Percentiles rank a stretch among this genome's conserved stretches.
Conservation (phyloP, 2,113 vertebrate genomes). For the Oryctolagus cuniculus region mOryCun1.1 NC_091453.1:6397001-6397500, state of each 20-base stretch:
- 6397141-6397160: conserved; percentile 59
- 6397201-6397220: conserved; percentile 62
- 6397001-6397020: conserved; percentile 73
- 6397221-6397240: conserved; percentile 52
- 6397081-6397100: conserved; percentile 48
- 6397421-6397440: conserved; percentile 1
- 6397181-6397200: conserved; percentile 65
- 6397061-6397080: conserved; percentile 75
- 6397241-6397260: conserved; percentile 65
- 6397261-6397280: conserved; percentile 10
- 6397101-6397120: conserved; percentile 67
- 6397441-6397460: background rate
- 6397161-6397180: conserved; percentile 64
- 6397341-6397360: background rate
- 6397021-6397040: conserved; percentile 61
- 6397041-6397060: conserved; percentile 68
- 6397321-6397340: conserved; percentile 35
- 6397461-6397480: conserved; percentile 38
- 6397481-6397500: background rate
- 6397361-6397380: conserved; percentile 27
- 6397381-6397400: background rate
- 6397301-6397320: conserved; percentile 21
- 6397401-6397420: conserved; percentile 44
- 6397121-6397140: conserved; percentile 67
- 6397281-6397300: conserved; percentile 47